Percentiles rank a stretch among this genome's conserved stretches.
These are phyloP conservation scores for Oeneis ivallda DNA, from an alignment of 2,888 invertebrate genomes.

Conservation along the genomic window DNA sequence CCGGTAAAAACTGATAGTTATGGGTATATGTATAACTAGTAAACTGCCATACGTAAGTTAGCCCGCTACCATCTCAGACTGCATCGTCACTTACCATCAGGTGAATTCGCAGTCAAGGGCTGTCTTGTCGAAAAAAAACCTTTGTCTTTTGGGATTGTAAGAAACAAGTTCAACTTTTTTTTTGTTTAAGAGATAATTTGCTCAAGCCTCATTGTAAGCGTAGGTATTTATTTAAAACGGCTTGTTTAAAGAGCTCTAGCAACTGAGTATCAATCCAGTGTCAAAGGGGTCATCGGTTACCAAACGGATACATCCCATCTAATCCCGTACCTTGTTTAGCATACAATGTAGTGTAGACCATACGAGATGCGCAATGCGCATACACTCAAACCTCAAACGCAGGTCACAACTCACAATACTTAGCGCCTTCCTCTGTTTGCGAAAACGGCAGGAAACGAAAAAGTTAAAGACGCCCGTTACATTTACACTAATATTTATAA, in stretches of 20 bases:
- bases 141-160: too few species aligned
- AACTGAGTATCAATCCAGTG: slow-evolving; percentile 40
- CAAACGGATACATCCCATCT: slow-evolving; percentile 65
- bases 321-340: slow-evolving; percentile 53
- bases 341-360: slow-evolving; percentile 62
- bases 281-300: slow-evolving; percentile 64
- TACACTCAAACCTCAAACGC: slow-evolving; percentile 54
- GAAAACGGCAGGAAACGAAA: slow-evolving; percentile 38
- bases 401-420: slow-evolving; percentile 47
- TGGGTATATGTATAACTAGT: too few species aligned
- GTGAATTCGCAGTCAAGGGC: too few species aligned
- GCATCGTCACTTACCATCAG: too few species aligned
- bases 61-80: too few species aligned
- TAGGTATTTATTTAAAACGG: background rate
- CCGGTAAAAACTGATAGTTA: too few species aligned
- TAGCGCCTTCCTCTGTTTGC: slow-evolving; percentile 34
- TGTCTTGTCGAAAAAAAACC: too few species aligned
- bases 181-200: too few species aligned
- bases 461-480: slow-evolving; percentile 45
- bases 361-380: slow-evolving; percentile 58
- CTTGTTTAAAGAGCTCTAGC: background rate
- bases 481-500: slow-evolving; percentile 55
- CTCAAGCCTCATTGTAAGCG: too few species aligned
- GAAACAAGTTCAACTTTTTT: too few species aligned
- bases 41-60: too few species aligned